phyloP scores from a whole-genome alignment of 2,113 vertebrate species.

The Catharus bicknelli region DNA sequence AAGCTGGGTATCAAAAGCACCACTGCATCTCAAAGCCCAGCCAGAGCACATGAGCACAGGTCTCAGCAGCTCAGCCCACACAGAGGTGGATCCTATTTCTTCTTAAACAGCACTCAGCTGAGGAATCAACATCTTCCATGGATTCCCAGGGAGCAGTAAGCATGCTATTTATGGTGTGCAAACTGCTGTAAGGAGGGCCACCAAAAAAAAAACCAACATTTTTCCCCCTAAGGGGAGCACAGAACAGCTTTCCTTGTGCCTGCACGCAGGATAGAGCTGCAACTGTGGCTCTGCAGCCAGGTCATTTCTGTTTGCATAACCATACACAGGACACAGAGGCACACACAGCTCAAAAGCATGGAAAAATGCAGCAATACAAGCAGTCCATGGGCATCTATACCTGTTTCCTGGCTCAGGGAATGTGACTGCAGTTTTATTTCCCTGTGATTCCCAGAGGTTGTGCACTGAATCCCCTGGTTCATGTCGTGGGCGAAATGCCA shows the following conservation, averaged over 20 bases:
- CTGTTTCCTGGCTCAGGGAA: background rate
- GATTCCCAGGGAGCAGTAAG: background rate
- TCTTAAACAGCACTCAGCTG: background rate
- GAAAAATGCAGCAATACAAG: background rate
- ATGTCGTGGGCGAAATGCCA: background rate
- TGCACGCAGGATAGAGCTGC: background rate
- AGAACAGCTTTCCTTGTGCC: background rate
- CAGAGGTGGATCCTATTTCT: background rate
- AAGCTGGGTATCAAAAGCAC: background rate
- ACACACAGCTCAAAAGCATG: background rate
- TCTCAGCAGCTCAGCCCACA: background rate
- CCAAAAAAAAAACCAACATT: background rate
- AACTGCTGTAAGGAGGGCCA: background rate
- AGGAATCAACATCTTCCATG: background rate
- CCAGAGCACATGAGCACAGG: background rate
- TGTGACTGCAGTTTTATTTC: background rate
- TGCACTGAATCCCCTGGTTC: background rate
- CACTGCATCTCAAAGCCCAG: background rate
- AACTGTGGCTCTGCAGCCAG: background rate
- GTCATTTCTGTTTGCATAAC: background rate
- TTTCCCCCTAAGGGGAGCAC: background rate
- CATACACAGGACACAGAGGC: fast-evolving
- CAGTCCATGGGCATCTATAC: fast-evolving
- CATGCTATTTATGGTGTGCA: background rate
- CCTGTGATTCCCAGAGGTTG: background rate